Evolutionary conservation across 2,113 vertebrate species (phyloP).

Genomic region (Marmota flaviventris): DNA sequence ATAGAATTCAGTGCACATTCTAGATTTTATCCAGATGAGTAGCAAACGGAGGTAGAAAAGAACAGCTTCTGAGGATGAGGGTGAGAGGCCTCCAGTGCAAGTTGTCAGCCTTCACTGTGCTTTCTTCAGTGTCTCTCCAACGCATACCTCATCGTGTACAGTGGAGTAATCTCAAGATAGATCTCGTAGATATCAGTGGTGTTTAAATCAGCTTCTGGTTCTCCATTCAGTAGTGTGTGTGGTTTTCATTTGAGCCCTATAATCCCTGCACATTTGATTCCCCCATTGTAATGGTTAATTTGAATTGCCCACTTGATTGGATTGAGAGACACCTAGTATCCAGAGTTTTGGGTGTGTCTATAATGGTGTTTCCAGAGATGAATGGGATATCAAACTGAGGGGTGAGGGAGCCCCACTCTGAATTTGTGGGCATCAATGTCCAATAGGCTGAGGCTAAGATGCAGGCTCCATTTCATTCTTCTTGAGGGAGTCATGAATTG

Average conservation of each 20-base stretch:
- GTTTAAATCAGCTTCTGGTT: not conserved
- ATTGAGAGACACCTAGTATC: no score
- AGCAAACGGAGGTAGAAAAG: not conserved
- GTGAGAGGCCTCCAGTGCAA: not conserved
- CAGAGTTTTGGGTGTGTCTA: no score
- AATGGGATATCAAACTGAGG: no score
- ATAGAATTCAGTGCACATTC: not conserved
- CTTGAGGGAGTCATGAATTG: no score
- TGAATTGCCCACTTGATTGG: no score
- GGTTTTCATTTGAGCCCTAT: not conserved
- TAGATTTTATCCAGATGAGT: not conserved
- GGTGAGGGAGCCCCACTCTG: no score
- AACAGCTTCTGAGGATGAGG: not conserved
- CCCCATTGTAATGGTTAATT: no score
- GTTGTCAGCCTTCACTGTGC: not conserved
- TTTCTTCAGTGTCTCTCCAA: not conserved
- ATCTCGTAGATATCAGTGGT: not conserved
- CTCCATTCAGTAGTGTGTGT: not conserved
- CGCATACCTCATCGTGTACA: no score
- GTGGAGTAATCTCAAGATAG: fast-evolving
- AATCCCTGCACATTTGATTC: not conserved
- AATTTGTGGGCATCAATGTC: no score
- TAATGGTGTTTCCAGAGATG: no score
- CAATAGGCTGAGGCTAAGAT: no score
- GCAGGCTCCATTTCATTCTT: no score